Evolutionary conservation across 2,888 invertebrate genomes (phyloP), one percentile per base, ranked within the genome.

Genomic region (Chaitophorus viminalis): DNA sequence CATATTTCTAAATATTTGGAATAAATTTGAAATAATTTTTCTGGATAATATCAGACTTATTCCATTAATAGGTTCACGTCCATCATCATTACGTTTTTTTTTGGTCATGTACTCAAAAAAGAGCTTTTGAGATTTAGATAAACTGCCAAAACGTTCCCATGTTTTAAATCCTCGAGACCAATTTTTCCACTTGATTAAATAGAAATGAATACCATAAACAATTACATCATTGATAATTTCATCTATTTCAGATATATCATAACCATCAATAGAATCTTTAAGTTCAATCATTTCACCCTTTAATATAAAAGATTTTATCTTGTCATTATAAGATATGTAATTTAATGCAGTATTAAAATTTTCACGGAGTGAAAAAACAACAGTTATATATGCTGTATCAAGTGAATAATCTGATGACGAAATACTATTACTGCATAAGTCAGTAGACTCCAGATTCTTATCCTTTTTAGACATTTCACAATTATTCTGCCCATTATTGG

Each of bases 171-270:
- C 92, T 18, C 92, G 91, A 18, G 93, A 92, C 94, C 96, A 98
- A 76, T 95, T 95, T 91, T 95, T 94, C 98, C 98, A 98, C 92
- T 98, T 98, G 3, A 98, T 94, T 79, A 93, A 93, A 91, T 96
- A 97, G 88, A 92, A 90, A 81, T 92, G 91, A 84, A 92, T 91
- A 90, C 89, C 95, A 94, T 84, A 94, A 93, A 87, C 65, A 21
- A 81, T 36, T 46, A 8, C 39, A 74, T 87, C 33, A n/a, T 81
- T 18, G n/a, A 94, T 88, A 89, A 98, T 95, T 79, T 92, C 92
- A 91, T 97, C 97, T 29, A 98, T 96, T 89, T 95, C 94, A 91
- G 25, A n/a, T 25, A 81, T 46, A 9, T 87, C 74, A 87, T 52
- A 87, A 1, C 18, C 60, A 74, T 31, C 9, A 11, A 0, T 6